phyloP scores from a whole-genome alignment of 2,113 vertebrate genomes.

The Parus major region DNA sequence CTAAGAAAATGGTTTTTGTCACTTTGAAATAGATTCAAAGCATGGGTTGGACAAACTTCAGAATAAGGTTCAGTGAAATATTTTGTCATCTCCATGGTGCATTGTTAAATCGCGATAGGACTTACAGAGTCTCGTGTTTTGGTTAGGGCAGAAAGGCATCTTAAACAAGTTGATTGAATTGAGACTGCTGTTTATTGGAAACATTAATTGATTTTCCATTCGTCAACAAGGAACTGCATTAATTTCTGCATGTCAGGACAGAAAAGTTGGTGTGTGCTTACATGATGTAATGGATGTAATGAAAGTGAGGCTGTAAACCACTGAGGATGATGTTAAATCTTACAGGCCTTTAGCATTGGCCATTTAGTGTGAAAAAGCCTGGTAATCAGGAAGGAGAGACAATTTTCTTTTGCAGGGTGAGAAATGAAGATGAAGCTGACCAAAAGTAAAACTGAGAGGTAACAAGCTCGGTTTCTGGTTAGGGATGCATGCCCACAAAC shows the following conservation, averaged over 20 bases:
- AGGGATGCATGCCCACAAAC: rapidly evolving
- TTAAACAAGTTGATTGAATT: not conserved
- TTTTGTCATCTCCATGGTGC: not conserved
- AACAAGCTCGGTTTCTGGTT: not conserved
- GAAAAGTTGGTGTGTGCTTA: not conserved
- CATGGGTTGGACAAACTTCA: not conserved
- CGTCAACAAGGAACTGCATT: not conserved
- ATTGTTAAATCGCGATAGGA: not conserved
- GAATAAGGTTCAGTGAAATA: not conserved
- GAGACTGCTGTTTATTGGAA: not conserved
- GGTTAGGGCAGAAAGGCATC: not conserved
- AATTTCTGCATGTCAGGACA: not conserved
- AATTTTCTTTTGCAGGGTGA: not conserved
- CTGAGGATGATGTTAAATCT: not conserved
- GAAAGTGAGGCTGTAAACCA: not conserved
- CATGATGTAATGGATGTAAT: not conserved
- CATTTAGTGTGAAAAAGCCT: not conserved
- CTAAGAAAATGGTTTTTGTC: not conserved
- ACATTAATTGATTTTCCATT: not conserved
- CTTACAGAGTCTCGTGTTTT: not conserved
- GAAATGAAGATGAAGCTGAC: not conserved
- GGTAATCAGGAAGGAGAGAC: not conserved
- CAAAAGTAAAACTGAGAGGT: not conserved
- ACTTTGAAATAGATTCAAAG: not conserved
- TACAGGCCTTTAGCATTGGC: not conserved